A percentile compares a stretch with the other conserved stretches of the same genome.
phyloP scores from a whole-genome alignment of 2,888 invertebrate genomes.

The Subacronicta megacephala region DNA sequence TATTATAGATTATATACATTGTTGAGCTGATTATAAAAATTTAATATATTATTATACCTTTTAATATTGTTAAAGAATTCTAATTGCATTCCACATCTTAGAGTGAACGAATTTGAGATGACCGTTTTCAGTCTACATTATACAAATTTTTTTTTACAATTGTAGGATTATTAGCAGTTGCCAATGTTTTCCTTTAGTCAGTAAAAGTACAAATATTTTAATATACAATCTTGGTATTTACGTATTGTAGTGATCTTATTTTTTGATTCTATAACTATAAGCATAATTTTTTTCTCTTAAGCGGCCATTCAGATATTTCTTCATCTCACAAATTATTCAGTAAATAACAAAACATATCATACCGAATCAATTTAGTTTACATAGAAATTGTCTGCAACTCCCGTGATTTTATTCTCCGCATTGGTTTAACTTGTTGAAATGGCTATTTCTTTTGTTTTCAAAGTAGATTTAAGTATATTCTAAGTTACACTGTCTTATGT shows the following conservation, averaged over 20 bases:
- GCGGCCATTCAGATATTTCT: conserved; percentile 83
- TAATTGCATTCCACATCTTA: conserved; percentile 90
- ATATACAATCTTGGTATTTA: conserved; percentile 90
- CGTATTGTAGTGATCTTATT: conserved; percentile 89
- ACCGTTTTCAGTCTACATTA: conserved; percentile 89
- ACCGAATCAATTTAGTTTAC: conserved; percentile 80
- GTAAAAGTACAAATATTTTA: conserved; percentile 95
- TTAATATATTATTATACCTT: conserved; percentile 91
- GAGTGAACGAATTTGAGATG: conserved; percentile 89
- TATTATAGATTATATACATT: conserved; percentile 91
- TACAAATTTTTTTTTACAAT: conserved; percentile 88
- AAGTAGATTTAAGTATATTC: conserved; percentile 87
- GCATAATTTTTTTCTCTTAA: conserved; percentile 86
- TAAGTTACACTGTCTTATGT: conserved; percentile 77
- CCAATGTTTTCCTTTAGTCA: conserved; percentile 93
- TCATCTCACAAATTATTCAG: conserved; percentile 85
- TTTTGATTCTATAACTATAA: conserved; percentile 88
- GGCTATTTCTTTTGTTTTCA: conserved; percentile 84
- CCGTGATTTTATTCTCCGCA: conserved; percentile 70
- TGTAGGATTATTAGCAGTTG: conserved; percentile 89
- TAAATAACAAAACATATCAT: conserved; percentile 88
- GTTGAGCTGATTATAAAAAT: conserved; percentile 91
- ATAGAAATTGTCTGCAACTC: conserved; percentile 75
- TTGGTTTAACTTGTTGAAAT: conserved; percentile 78
- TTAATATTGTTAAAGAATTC: conserved; percentile 90